Evolutionary conservation across 2,113 vertebrate genomes (phyloP).

Genomic region (Ramphastos sulfuratus): DNA sequence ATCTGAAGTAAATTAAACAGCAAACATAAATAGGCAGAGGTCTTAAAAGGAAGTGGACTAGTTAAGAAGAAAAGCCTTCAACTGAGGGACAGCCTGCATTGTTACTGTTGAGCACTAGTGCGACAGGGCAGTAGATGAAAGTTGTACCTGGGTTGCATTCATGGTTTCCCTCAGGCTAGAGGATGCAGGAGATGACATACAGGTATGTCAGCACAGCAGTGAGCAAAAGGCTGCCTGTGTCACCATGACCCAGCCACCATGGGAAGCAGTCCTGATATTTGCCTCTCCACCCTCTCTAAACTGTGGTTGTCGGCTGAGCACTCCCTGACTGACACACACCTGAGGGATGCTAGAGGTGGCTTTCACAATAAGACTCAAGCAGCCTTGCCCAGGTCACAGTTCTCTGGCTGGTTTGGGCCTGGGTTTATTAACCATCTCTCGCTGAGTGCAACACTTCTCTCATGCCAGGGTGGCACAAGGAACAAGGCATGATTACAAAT

Average conservation of each 20-base stretch:
- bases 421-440: background rate
- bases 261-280: background rate
- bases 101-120: background rate
- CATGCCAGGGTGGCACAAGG: accelerated
- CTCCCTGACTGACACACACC: background rate
- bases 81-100: background rate
- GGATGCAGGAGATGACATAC: accelerated
- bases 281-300: constrained; percentile 4
- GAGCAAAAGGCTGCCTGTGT: background rate
- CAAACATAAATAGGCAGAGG: background rate
- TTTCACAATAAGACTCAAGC: background rate
- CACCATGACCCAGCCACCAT: background rate
- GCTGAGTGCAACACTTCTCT: accelerated
- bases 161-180: background rate
- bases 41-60: background rate
- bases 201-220: background rate
- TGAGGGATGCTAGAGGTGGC: background rate
- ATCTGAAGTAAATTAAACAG: background rate
- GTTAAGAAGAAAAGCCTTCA: background rate
- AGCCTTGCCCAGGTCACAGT: background rate
- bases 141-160: background rate
- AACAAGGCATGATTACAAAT: background rate
- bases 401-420: background rate
- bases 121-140: background rate
- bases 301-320: background rate